phyloP scores from a whole-genome alignment of 2,797 vertebrate species.

The Fringilla coelebs region DNA sequence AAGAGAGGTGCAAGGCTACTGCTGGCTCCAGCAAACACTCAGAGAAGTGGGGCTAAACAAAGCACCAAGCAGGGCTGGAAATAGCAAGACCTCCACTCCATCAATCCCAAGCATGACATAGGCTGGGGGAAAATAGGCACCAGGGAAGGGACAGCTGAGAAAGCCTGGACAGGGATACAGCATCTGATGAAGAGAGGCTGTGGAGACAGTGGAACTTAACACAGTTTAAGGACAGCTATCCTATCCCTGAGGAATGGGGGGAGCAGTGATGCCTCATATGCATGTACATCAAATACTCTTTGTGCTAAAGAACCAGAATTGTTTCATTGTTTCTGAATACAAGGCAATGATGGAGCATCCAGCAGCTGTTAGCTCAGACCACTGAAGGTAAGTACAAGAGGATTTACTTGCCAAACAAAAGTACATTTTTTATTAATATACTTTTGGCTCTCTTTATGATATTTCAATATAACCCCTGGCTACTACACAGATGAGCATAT shows the following conservation, averaged over 20 bases:
- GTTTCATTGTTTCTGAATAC: background rate
- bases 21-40: background rate
- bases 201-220: background rate
- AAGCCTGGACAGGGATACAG: background rate
- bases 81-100: background rate
- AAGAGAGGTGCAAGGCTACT: background rate
- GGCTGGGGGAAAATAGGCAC: background rate
- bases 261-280: accelerated
- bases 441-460: conserved; percentile 24
- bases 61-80: background rate
- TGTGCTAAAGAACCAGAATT: background rate
- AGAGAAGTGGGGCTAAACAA: background rate
- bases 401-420: conserved; percentile 30
- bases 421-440: conserved; percentile 49
- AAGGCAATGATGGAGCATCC: background rate
- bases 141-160: background rate
- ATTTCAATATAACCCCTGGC: conserved; percentile 55
- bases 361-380: background rate
- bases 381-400: background rate
- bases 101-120: background rate
- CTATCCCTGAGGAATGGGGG: accelerated
- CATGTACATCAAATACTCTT: accelerated
- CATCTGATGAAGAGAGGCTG: background rate
- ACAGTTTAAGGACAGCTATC: background rate
- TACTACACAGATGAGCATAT: background rate